Evolutionary conservation across 53 echinoderm and acorn worm species (phyloP), one percentile per base, ranked within the genome.

Genomic region (Echinarachnius parma): DNA sequence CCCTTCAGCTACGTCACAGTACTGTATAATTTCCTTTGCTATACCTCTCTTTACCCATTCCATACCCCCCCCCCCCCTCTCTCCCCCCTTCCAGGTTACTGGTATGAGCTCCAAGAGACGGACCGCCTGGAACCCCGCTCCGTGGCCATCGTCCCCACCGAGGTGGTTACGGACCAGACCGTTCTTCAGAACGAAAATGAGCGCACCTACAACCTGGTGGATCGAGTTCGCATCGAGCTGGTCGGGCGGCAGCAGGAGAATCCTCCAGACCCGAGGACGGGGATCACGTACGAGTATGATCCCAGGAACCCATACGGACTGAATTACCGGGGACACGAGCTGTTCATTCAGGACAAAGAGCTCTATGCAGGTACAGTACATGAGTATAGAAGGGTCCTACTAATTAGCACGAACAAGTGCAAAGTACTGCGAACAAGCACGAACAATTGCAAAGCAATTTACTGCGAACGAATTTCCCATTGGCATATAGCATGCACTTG

Each of bases 261-360:
- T 18, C 50, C 50, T 19, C 18, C 50, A 4, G 7, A 7, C 39
- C 7, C 39, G 39, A 13, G 39, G 39, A 39, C 39, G 39, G 39
- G 39, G 3, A 46, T n/a, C 4, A 33, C 42, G 42, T 7, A 39
- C 13, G 42, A 39, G 30, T 14, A 29, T 15, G 28, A 84, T 25
- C 96, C 91, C 13, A 0, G 26, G 26, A 20, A 66, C 66, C 66
- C 66, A 7, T 66, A 66, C 37, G 66, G 66, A 0, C 30, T 66
- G 23, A 46, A 35, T 5, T 96, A 90, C 77, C 55, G 81, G 2
- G 67, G 87, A 0, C 64, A 79, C 0, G 80, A 59, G 23, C 78
- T 96, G 52, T 60, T 82, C 35, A 37, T 88, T 4, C 64, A 91
- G 32, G 70, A 69, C 53, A 88, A 82, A 24, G 63, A 61, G 10